Conservation (phyloP, 1,140 invertebrate genomes). For the Drosophila bocqueti region DNA sequence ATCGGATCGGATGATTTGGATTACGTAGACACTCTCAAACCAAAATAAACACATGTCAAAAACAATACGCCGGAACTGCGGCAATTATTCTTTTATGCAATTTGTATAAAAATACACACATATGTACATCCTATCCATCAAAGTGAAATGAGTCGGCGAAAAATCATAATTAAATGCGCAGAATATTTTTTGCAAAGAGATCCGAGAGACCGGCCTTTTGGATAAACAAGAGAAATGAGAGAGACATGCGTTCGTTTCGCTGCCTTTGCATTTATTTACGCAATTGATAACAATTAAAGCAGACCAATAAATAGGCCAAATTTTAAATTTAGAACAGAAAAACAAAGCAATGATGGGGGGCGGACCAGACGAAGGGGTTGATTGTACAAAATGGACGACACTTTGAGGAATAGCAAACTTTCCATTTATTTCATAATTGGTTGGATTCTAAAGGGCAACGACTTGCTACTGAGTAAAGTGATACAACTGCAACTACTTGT, state of each 20-base stretch:
- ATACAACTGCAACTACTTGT: constrained; percentile 15
- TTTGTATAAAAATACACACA: constrained; percentile 20
- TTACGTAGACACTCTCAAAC: constrained; percentile 8
- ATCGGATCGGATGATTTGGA: constrained; percentile 13
- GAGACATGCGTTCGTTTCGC: constrained; percentile 19
- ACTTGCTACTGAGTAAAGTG: constrained; percentile 13
- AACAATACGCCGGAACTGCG: constrained; percentile 23
- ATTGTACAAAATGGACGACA: constrained; percentile 6
- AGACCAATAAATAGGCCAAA: constrained; percentile 73
- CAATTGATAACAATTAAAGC: constrained; percentile 77
- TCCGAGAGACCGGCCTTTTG: not conserved
- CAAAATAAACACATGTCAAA: constrained; percentile 11
- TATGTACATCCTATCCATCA: constrained; percentile 11
- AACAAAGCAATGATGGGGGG: constrained; percentile 4
- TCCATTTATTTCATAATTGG: not conserved
- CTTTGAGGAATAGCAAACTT: constrained; percentile 1
- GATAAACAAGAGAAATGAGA: constrained; percentile 34
- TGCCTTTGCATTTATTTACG: constrained; percentile 64
- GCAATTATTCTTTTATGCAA: constrained; percentile 35
- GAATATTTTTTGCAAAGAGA: constrained; percentile 20
- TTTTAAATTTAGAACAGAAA: constrained; percentile 74
- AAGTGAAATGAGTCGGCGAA: constrained; percentile 32
- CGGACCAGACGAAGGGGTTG: constrained; percentile 1
- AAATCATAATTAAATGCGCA: constrained; percentile 68
- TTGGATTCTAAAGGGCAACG: constrained; percentile 2